phyloP scores from a whole-genome alignment of 2,113 vertebrate species.

The Lathamus discolor region DNA sequence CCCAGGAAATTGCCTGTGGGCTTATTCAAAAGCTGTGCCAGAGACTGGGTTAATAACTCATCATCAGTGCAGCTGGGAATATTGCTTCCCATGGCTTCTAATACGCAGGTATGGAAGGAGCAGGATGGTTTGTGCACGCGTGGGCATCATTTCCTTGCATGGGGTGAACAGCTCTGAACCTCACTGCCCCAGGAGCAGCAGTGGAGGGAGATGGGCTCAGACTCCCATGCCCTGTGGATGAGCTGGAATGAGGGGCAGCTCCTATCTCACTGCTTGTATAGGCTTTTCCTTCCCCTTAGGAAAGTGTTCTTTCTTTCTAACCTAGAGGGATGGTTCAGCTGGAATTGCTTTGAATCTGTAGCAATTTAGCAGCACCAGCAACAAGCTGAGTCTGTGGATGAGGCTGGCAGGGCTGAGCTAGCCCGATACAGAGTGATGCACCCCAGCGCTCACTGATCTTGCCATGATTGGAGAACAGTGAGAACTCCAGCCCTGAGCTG shows the following conservation, averaged over 20 bases:
- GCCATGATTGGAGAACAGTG: background rate
- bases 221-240: background rate
- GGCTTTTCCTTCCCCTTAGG: background rate
- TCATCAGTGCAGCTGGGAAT: background rate
- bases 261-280: fast-evolving
- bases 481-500: background rate
- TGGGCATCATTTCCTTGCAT: fast-evolving
- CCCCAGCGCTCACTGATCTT: background rate
- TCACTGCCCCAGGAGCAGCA: fast-evolving
- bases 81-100: background rate
- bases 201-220: fast-evolving
- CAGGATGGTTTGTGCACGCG: background rate
- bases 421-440: fast-evolving
- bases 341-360: background rate
- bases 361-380: fast-evolving
- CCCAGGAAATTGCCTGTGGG: fast-evolving
- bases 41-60: background rate
- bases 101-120: background rate
- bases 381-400: background rate
- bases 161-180: background rate
- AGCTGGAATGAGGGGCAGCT: background rate
- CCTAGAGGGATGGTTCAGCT: background rate
- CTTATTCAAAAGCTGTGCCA: background rate
- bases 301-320: background rate
- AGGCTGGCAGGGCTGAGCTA: background rate